phyloP scores from a whole-genome alignment of 2,113 vertebrate genomes.

The Xyliphius kryptos region DNA sequence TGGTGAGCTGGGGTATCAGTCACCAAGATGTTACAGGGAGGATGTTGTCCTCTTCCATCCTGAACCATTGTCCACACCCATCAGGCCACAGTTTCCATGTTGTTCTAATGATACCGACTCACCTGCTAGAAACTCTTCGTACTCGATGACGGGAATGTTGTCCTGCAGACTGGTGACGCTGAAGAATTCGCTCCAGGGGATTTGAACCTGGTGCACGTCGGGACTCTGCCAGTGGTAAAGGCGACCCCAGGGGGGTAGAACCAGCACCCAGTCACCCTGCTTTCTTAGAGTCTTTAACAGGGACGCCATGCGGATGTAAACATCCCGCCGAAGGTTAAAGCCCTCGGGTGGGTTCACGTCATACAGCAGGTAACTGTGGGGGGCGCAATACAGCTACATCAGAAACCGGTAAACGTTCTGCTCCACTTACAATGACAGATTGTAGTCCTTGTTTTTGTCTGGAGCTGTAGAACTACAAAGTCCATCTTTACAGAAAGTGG shows the following conservation, averaged over 20 bases:
- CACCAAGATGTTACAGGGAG: too few relatives aligned
- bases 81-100: too few relatives aligned
- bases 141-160: slow-evolving; percentile 88
- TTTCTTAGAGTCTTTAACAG: slow-evolving; percentile 81
- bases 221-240: slow-evolving; percentile 97
- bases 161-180: slow-evolving; percentile 78
- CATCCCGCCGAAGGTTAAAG: slow-evolving; percentile 94
- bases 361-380: slow-evolving; percentile 82
- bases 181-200: slow-evolving; percentile 88
- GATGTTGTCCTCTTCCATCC: too few relatives aligned
- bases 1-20: too few relatives aligned
- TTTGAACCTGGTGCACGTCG: slow-evolving; percentile 76
- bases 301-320: slow-evolving; percentile 85
- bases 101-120: too few relatives aligned
- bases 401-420: too few relatives aligned
- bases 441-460: too few relatives aligned
- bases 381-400: too few relatives aligned
- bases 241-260: slow-evolving; percentile 91
- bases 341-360: slow-evolving; percentile 95
- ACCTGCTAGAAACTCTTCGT: slow-evolving; percentile 92
- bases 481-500: too few relatives aligned
- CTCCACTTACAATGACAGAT: too few relatives aligned
- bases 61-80: too few relatives aligned
- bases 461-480: too few relatives aligned
- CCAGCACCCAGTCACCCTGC: slow-evolving; percentile 81